Percentiles rank a stretch among this genome's conserved stretches.
Evolutionary conservation across 2,888 invertebrate species (phyloP).

Genomic region (Acanthococcus lagerstroemiae): DNA sequence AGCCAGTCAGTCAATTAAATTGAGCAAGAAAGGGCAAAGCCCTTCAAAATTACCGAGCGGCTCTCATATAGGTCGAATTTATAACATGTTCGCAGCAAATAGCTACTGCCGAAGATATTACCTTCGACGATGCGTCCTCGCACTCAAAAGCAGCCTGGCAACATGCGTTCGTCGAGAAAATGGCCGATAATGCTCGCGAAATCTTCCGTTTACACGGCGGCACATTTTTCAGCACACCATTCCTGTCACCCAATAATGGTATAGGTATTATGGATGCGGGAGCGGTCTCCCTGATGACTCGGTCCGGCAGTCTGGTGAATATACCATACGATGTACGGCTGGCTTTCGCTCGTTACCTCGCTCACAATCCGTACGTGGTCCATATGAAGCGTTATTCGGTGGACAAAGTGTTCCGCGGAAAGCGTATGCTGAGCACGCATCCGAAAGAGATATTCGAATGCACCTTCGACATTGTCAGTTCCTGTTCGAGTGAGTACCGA

Average conservation of each 20-base stretch:
- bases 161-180: conserved; percentile 31
- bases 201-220: conserved; percentile 57
- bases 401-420: conserved; percentile 75
- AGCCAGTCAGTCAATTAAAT: too few species aligned
- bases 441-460: conserved; percentile 83
- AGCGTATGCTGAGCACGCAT: conserved; percentile 66
- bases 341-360: conserved; percentile 71
- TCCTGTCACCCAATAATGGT: conserved; percentile 61
- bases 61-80: too few species aligned
- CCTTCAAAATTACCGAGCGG: too few species aligned
- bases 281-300: conserved; percentile 72
- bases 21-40: too few species aligned
- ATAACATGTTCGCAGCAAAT: conserved; percentile 48
- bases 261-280: conserved; percentile 50
- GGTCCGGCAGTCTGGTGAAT: conserved; percentile 65
- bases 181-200: conserved; percentile 30
- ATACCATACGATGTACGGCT: conserved; percentile 74
- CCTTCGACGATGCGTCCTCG: conserved; percentile 55
- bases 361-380: conserved; percentile 60
- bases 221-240: conserved; percentile 62
- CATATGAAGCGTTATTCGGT: conserved; percentile 75
- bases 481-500: conserved; percentile 48
- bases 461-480: conserved; percentile 84
- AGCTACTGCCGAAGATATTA: conserved; percentile 61
- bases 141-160: conserved; percentile 29